Evolutionary conservation across 2,113 vertebrate genomes (phyloP), one percentile per base, ranked within the genome.

Genomic region (Oceanites oceanicus): DNA sequence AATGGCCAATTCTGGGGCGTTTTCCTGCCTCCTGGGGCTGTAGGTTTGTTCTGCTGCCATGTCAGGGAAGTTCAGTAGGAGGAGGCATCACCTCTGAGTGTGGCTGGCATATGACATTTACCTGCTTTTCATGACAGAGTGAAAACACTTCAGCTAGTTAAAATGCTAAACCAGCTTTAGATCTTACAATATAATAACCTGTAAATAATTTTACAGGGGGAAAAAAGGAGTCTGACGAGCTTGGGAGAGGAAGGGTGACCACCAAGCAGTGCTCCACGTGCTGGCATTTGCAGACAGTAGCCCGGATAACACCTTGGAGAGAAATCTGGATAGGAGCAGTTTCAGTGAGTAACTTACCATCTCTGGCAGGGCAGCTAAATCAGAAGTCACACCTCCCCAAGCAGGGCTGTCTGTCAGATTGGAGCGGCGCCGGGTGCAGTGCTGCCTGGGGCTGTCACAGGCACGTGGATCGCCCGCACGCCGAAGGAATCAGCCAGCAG

Each of bases 181-280:
- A 52, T 11, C 38, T 38, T 38, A 38, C 38, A 38, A 38, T 38
- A 38, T 38, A 38, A 38, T 38, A 38, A 38, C 38, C 38, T 38
- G 38, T 38, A 72, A 93, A 71, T 71, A 55, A 62, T 65, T 91
- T 72, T 75, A 44, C 32, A 61, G 49, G 16, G 29, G 7, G 67
- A n/a, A 42, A 47, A 0, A 42, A 36, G 8, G 52, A 59, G 32
- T 11, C 50, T 19, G 0, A 49, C 8, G 17, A 84, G 13, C 32
- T 29, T 77, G n/a, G 40, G 58, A 89, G 40, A 53, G 66, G 44
- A 76, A 92, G n/a, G 19, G 34, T 52, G 23, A 58, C 27, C 29
- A 62, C 13, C 1, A 2, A 86, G 44, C 3, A 2, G 3, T 13
- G 26, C 14, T 70, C 58, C 45, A 4, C 4, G 3, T 0, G 0